Evolutionary conservation across 2,888 invertebrate species (phyloP), one percentile per base, ranked within the genome.

Genomic region (Pogonocherus hispidulus): DNA sequence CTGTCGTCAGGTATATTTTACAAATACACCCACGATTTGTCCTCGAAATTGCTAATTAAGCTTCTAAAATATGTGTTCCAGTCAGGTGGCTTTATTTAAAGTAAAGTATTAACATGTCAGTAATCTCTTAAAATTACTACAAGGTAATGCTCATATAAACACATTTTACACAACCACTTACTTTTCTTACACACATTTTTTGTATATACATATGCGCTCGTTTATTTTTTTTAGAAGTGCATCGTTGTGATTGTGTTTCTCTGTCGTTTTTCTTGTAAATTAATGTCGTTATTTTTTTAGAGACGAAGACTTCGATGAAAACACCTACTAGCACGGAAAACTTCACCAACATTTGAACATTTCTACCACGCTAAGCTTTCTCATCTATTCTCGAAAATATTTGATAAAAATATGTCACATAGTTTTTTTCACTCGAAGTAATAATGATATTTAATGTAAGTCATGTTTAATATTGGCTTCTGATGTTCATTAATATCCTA

Each of bases 241-340:
- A 41, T 11, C 41, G 11, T 41, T 14, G 16, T 41, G 16, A n/a
- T n/a, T 51, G 23, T 32, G 9, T 8, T 8, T 32, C 1, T 52
- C 1, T 16, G 32, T 51, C n/a, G 23, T 32, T 11, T 3, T 44
- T 44, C 14, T 16, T 23, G 8, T 16, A 3, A 23, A 9, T 4
- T 14, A n/a, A 57, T 57, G 16, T 44, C 1, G 11, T 19, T 22
- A 65, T 63, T 63, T 63, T 82, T 81, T 60, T 74, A 82, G 82
- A 75, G 82, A 82, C 57, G 82, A 83, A 73, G 82, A 83, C 65
- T 83, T 79, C 70, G 82, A 83, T 68, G 82, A 82, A 63, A 82
- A 81, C 70, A 78, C 80, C 56, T 83, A 82, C 70, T 83, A 82
- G 78, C 73, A 71, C 70, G 41, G 70, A 69, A 51, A 59, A 62